Evolutionary conservation across 2,113 vertebrate genomes (phyloP).

Genomic region (Pseudopodoces humilis): DNA sequence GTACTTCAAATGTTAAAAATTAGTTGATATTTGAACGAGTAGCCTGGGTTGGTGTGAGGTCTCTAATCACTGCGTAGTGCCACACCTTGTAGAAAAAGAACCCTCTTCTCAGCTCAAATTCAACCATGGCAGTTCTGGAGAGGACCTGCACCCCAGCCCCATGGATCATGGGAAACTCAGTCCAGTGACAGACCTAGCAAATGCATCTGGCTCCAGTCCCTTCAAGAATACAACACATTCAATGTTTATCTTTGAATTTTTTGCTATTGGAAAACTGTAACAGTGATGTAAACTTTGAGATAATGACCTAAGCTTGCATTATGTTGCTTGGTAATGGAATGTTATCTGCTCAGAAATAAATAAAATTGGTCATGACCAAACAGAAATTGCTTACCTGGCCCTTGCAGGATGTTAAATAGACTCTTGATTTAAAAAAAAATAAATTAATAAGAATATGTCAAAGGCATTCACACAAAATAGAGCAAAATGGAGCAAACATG

Average conservation of each 20-base stretch:
- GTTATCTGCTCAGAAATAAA: not conserved
- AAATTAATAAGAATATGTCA: not conserved
- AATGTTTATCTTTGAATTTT: not conserved
- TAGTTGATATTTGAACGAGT: not conserved
- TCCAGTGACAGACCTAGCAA: not conserved
- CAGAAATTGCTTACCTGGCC: not conserved
- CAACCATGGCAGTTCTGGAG: not conserved
- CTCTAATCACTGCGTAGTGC: not conserved
- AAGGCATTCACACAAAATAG: not conserved
- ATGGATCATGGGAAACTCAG: not conserved
- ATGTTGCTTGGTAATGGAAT: not conserved
- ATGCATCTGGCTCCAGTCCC: not conserved
- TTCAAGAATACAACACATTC: not conserved
- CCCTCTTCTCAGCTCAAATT: not conserved
- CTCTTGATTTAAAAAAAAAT: not conserved
- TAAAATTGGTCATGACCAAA: not conserved
- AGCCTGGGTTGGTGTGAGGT: not conserved
- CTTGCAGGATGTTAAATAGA: not conserved
- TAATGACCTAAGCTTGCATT: not conserved
- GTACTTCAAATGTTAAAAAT: not conserved
- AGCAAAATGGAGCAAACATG: not conserved
- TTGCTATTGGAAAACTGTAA: not conserved
- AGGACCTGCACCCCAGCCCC: not conserved
- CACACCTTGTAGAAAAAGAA: not conserved
- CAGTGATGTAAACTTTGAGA: not conserved